Percentiles rank a stretch among this genome's conserved stretches.
Evolutionary conservation across 2,888 invertebrate genomes (phyloP).

Genomic region (Watsonalla binaria): DNA sequence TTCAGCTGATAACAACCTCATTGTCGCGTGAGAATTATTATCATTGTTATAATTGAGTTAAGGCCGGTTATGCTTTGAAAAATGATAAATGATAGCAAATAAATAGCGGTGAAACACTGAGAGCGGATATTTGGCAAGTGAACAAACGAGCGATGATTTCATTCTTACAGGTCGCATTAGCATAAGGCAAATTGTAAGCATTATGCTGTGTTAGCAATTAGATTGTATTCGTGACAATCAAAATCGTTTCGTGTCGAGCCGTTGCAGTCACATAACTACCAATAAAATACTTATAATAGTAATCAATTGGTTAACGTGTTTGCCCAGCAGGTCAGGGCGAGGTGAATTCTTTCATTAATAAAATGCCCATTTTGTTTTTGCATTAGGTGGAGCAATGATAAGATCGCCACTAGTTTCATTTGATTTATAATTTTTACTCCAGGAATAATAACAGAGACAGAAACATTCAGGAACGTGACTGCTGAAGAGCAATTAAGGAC

Average conservation of each 20-base stretch:
- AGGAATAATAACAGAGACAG: no score
- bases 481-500: no score
- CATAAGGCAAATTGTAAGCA: neutral
- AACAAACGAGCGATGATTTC: constrained; percentile 21
- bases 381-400: no score
- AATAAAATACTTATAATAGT: constrained; percentile 11
- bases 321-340: neutral
- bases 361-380: no score
- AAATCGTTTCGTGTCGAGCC: constrained; percentile 11
- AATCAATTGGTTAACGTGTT: neutral
- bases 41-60: neutral
- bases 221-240: constrained; percentile 15
- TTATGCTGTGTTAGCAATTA: constrained; percentile 6
- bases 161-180: constrained; percentile 11
- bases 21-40: neutral
- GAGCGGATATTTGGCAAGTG: constrained; percentile 1
- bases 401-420: no score
- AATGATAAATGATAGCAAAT: constrained; percentile 12
- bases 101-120: constrained; percentile 8
- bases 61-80: constrained; percentile 4
- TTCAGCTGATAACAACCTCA: neutral
- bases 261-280: constrained; percentile 4
- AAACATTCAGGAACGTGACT: no score
- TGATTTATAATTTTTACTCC: no score
- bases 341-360: no score